These are phyloP conservation scores for Pterocles gutturalis DNA, from an alignment of 2,113 vertebrate genomes.

Conservation along the genomic window DNA sequence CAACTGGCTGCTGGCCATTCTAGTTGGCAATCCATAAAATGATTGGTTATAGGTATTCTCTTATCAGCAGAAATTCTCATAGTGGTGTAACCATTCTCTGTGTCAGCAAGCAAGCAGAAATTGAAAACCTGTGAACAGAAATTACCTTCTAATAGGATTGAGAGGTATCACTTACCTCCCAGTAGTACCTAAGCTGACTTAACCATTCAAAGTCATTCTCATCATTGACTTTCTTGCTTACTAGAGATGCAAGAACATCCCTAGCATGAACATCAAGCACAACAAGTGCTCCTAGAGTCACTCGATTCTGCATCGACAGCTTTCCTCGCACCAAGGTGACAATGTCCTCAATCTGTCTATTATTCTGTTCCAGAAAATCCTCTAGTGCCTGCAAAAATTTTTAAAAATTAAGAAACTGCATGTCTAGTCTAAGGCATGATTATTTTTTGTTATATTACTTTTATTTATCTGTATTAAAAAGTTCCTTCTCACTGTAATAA, in stretches of 20 bases:
- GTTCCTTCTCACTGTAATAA: not conserved
- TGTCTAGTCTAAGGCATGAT: not conserved
- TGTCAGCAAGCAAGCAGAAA: conserved; percentile 29
- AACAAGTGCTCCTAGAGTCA: conserved; percentile 88
- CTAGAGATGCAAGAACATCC: conserved; percentile 84
- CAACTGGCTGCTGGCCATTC: not conserved
- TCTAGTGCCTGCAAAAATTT: conserved; percentile 78
- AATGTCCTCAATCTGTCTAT: conserved; percentile 88
- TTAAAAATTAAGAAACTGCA: not conserved
- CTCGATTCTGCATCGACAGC: conserved; percentile 88
- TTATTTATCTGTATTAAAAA: not conserved
- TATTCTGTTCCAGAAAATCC: conserved; percentile 84
- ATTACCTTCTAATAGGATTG: conserved; percentile 35
- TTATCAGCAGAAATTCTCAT: conserved; percentile 48
- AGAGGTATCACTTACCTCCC: conserved; percentile 79
- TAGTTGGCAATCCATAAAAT: conserved; percentile 24
- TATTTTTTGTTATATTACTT: not conserved
- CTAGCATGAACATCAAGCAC: conserved; percentile 88
- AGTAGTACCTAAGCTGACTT: conserved; percentile 91
- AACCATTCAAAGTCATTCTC: conserved; percentile 92
- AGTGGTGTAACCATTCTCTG: not conserved
- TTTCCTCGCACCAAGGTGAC: conserved; percentile 87
- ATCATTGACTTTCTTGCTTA: conserved; percentile 83
- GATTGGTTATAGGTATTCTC: not conserved
- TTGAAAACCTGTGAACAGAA: conserved; percentile 44